A percentile compares a stretch with the other conserved stretches of the same genome.
phyloP scores from a whole-genome alignment of 2,113 vertebrate species.

The Chauna torquata region DNA sequence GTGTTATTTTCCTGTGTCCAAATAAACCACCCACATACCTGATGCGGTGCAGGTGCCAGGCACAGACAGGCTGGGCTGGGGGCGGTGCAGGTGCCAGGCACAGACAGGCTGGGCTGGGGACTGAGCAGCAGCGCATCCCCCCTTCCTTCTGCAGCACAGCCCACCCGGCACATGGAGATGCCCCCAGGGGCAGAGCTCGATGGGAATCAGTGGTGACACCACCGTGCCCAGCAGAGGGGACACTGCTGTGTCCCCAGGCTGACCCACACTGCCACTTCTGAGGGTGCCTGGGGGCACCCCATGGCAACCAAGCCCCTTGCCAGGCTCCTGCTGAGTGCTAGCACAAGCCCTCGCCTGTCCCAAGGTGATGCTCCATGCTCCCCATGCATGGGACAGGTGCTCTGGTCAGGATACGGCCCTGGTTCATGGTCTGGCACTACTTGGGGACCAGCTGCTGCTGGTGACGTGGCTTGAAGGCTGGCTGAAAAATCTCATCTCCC shows the following conservation, averaged over 20 bases:
- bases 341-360: background rate
- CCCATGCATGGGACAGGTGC: background rate
- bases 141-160: background rate
- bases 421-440: background rate
- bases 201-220: fast-evolving
- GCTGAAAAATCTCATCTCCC: background rate
- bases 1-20: background rate
- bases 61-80: too few species aligned
- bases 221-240: background rate
- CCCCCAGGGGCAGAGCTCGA: background rate
- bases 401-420: fast-evolving
- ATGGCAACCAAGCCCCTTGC: background rate
- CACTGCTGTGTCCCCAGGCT: background rate
- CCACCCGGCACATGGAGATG: fast-evolving
- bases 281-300: background rate
- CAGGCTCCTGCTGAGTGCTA: background rate
- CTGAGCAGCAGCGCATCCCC: background rate
- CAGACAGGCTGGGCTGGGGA: too few species aligned
- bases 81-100: too few species aligned
- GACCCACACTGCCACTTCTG: background rate
- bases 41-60: too few species aligned
- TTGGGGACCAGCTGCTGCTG: background rate
- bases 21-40: too few species aligned
- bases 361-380: background rate
- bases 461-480: background rate